Evolutionary conservation across 2,797 vertebrate genomes (phyloP).

Genomic region (Epinephelus coioides): DNA sequence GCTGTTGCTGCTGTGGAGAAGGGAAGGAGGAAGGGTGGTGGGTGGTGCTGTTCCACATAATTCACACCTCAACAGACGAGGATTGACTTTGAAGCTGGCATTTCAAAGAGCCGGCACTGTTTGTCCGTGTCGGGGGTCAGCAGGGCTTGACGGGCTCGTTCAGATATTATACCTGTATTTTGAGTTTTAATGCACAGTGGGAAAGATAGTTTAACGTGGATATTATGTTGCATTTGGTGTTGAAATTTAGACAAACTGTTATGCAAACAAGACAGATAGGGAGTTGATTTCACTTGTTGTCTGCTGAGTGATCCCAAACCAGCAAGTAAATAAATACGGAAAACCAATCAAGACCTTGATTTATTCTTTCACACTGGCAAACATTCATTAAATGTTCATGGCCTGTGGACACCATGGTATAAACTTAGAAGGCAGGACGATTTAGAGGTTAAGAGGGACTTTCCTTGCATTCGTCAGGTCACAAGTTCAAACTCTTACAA

Average conservation of each 20-base stretch:
- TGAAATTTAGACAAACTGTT: background rate
- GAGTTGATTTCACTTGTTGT: background rate
- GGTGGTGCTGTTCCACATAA: constrained; percentile 58
- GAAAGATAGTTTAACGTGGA: background rate
- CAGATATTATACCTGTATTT: constrained; percentile 18
- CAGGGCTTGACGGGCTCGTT: background rate
- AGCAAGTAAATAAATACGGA: background rate
- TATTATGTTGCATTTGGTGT: background rate
- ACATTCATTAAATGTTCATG: background rate
- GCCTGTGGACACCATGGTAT: background rate
- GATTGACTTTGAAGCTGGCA: constrained; percentile 65
- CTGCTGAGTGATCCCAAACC: background rate
- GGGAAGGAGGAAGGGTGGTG: constrained; percentile 6
- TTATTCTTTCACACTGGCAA: background rate
- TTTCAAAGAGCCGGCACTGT: constrained; percentile 59
- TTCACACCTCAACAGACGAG: constrained; percentile 56
- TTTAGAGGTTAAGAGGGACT: constrained; percentile 9
- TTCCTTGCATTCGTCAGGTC: constrained; percentile 39
- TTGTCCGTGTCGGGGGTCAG: constrained; percentile 31
- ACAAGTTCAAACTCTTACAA: constrained; percentile 55
- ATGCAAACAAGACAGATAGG: background rate
- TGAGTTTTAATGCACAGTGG: background rate
- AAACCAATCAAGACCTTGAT: background rate
- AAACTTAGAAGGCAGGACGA: background rate
- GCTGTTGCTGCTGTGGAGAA: background rate